These are phyloP conservation scores for Calyptommatus sinebrachiatus DNA, from an alignment of 2,113 vertebrate genomes.

Conservation along the genomic window DNA sequence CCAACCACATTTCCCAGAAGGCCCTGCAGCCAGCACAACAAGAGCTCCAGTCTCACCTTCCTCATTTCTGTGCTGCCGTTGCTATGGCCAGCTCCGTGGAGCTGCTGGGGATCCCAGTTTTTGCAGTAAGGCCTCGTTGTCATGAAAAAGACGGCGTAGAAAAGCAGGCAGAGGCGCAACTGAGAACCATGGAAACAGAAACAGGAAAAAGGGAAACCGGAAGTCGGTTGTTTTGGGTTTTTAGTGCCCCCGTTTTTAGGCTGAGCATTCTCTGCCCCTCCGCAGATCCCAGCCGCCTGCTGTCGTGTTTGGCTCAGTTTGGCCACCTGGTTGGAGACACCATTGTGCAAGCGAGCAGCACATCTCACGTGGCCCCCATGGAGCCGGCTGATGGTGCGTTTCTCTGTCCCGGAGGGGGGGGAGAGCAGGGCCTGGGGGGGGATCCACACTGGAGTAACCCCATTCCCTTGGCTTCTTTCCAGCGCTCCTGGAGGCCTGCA, in stretches of 20 bases:
- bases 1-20: no score
- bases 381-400: constrained; percentile 89
- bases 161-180: no score
- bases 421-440: neutral
- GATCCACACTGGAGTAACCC: accelerated
- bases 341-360: constrained; percentile 86
- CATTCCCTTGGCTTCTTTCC: neutral
- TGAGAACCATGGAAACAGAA: no score
- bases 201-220: no score
- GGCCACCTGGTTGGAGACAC: constrained; percentile 87
- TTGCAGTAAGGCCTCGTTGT: no score
- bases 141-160: no score
- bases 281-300: constrained; percentile 78
- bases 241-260: neutral
- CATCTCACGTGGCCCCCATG: constrained; percentile 84
- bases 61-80: no score
- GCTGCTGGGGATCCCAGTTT: no score
- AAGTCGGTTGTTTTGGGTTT: no score
- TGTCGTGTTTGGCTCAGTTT: constrained; percentile 82
- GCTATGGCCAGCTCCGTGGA: no score
- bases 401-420: accelerated
- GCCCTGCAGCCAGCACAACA: no score
- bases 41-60: no score
- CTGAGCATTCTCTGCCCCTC: accelerated
- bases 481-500: constrained; percentile 86